phyloP scores from a whole-genome alignment of 23 tunicate species.

The Clavelina lepadiformis region DNA sequence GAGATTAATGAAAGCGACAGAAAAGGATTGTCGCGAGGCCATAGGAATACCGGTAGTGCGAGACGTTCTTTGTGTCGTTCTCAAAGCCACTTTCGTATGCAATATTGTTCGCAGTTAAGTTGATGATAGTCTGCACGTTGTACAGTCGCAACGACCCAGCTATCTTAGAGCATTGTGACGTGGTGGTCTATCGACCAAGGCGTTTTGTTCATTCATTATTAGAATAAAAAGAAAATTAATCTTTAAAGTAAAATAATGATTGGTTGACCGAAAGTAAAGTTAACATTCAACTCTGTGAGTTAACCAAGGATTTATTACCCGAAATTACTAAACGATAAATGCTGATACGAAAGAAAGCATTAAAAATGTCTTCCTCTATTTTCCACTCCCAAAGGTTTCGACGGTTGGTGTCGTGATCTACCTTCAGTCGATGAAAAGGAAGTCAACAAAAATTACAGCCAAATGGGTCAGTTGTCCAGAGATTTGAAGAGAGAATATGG shows the following conservation, averaged over 20 bases:
- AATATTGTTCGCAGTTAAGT: constrained; percentile 30
- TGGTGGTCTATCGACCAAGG: no score
- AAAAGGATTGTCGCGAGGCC: constrained; percentile 34
- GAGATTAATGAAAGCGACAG: constrained; percentile 18
- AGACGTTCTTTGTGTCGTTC: constrained; percentile 30
- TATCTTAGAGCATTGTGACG: no score
- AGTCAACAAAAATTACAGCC: constrained; percentile 37
- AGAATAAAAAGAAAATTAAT: no score
- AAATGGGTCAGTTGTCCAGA: constrained; percentile 12
- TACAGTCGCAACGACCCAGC: no score
- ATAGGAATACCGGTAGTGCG: constrained; percentile 45
- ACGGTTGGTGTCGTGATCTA: constrained; percentile 40
- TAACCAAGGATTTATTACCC: no score
- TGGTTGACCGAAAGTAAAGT: no score
- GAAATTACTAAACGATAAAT: no score
- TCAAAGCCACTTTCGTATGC: constrained; percentile 52
- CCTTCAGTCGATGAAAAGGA: constrained; percentile 27
- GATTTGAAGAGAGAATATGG: constrained; percentile 30
- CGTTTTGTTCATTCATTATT: no score
- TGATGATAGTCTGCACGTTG: no score
- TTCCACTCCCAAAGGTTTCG: constrained; percentile 19
- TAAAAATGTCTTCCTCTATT: background rate
- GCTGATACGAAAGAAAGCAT: no score
- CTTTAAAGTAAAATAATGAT: no score
- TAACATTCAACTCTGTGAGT: no score